These are phyloP conservation scores for Urocynchramus pylzowi DNA, from an alignment of 2,113 vertebrate genomes.

Conservation along the genomic window DNA sequence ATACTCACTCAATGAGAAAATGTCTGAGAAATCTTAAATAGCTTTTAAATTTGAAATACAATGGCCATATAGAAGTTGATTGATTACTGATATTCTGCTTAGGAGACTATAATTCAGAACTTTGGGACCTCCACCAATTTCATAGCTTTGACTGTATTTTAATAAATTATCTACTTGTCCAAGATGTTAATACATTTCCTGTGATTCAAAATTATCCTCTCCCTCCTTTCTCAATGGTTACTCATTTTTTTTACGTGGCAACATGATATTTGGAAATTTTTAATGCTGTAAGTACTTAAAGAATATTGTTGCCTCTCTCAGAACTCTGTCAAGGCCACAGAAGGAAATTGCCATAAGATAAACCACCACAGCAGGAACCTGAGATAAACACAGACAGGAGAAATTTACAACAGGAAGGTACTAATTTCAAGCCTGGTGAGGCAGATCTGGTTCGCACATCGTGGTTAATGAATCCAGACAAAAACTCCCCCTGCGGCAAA, in stretches of 20 bases:
- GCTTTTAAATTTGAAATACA: not conserved
- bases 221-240: not conserved
- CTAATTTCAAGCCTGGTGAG: not conserved
- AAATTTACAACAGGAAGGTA: not conserved
- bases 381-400: not conserved
- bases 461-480: not conserved
- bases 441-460: not conserved
- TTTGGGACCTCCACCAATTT: not conserved
- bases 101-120: not conserved
- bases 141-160: not conserved
- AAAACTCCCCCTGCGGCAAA: not conserved
- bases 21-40: not conserved
- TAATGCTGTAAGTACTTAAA: not conserved
- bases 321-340: not conserved
- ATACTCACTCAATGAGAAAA: not conserved
- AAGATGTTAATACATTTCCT: not conserved
- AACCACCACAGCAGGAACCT: not conserved
- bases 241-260: not conserved
- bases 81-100: not conserved
- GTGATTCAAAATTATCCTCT: not conserved
- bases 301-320: not conserved
- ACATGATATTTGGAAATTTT: not conserved
- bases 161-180: not conserved
- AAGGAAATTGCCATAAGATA: not conserved
- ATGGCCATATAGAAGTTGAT: not conserved